Base-by-base conservation (phyloP, 1,140 invertebrate genomes). In the Augochlora pura region DNA sequence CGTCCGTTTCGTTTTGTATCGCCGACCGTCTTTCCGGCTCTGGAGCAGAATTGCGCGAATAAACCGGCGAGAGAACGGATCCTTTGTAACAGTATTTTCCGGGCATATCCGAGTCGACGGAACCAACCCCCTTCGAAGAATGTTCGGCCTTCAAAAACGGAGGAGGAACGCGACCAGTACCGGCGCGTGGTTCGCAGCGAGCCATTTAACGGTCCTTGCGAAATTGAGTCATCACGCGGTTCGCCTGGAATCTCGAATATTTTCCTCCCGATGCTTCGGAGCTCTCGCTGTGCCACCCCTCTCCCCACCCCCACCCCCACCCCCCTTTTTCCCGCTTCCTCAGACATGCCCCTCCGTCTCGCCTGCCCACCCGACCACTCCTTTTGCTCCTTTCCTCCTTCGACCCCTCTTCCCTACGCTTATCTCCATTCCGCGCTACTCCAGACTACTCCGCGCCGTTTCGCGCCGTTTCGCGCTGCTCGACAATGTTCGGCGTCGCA, bases 181-280 rank as follows among this genome's bases (percentile, higher is more conserved):
- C 69, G 74, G 81, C 83, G 84, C 83, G 87, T 88, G 88, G 90
- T 90, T 91, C 88, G 90, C 88, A 88, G 85, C 87, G 85, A 80
- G 90, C 90, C 90, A 91, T 91, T 93, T 93, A 93, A 92, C 91
- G 91, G 89, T 93, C 91, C 91, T 91, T 86, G 88, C 90, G 89
- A 91, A 93, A 93, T 93, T 93, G 92, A 93, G 92, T 93, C 92
- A 93, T 93, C 91, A 90, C 92, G 92, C 87, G 92, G 92, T 93
- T 92, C 89, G 87, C 91, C 89, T 88, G 92, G 92, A 93, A 93
- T 93, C 91, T 91, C 89, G 91, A 90, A 92, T 93, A 93, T 93
- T 93, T 93, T 92, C 89, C 89, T 91, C 84, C 85, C 89, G 83
- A 90, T 91, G 85, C 86, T 82, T 85, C 83, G 74, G 81, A 82